Conservation (phyloP, 2,888 invertebrate genomes). For the Mimas tiliae region DNA sequence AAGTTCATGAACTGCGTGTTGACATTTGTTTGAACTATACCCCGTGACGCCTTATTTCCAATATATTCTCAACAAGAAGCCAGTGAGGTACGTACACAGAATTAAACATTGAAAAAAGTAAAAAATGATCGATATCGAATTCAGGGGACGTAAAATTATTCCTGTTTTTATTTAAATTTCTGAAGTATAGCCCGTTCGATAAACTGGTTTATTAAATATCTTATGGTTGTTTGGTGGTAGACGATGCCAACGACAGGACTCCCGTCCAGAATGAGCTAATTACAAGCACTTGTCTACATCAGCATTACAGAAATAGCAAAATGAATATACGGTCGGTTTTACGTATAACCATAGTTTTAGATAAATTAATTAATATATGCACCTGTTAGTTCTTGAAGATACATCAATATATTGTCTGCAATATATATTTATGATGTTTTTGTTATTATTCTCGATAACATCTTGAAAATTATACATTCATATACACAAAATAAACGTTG, state of each 20-base stretch:
- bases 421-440: not conserved
- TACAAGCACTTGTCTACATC: slow-evolving; percentile 28
- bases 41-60: slow-evolving; percentile 64
- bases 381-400: not conserved
- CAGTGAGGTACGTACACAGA: slow-evolving; percentile 62
- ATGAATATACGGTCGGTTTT: not conserved
- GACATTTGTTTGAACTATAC: slow-evolving; percentile 77
- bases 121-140: not conserved
- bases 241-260: slow-evolving; percentile 45
- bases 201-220: slow-evolving; percentile 77
- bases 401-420: not conserved
- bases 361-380: not conserved
- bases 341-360: not conserved
- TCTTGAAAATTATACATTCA: not conserved
- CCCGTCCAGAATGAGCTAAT: slow-evolving; percentile 49
- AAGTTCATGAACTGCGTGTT: slow-evolving; percentile 83
- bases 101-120: slow-evolving; percentile 13
- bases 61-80: slow-evolving; percentile 49
- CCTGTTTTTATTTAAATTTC: slow-evolving; percentile 41
- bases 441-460: not conserved
- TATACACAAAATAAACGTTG: not conserved
- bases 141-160: slow-evolving; percentile 31
- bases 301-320: not conserved
- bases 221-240: slow-evolving; percentile 55
- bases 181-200: slow-evolving; percentile 54